Conservation (phyloP, 2,888 invertebrate genomes). For the Eupsilia transversa region DNA sequence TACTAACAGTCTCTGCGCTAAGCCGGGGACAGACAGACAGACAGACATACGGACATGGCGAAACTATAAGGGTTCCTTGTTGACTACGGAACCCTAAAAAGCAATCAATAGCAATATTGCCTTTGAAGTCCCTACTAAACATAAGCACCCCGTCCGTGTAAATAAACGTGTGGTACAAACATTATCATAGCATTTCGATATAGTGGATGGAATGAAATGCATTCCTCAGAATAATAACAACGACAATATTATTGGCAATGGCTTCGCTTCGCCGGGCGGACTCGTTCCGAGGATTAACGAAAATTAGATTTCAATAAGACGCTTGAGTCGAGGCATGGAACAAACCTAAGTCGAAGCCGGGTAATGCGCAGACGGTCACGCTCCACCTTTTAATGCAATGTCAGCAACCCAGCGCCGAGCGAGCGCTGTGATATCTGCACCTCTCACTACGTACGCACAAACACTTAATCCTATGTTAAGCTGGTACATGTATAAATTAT, state of each 20-base stretch:
- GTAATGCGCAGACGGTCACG: constrained; percentile 86
- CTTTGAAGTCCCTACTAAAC: constrained; percentile 4
- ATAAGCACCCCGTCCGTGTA: constrained; percentile 13
- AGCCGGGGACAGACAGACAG: too few species aligned
- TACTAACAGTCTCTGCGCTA: too few species aligned
- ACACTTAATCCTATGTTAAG: constrained; percentile 57
- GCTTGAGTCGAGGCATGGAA: constrained; percentile 84
- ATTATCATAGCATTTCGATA: constrained; percentile 67
- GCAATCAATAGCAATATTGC: constrained; percentile 12
- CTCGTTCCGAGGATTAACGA: constrained; percentile 87
- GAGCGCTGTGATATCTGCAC: constrained; percentile 55
- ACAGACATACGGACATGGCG: too few species aligned
- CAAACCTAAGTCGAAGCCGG: constrained; percentile 85
- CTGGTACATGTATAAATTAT: constrained; percentile 62
- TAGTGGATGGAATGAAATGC: constrained; percentile 70
- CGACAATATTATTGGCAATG: constrained; percentile 82
- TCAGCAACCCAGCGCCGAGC: constrained; percentile 74
- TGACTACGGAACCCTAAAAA: too few species aligned
- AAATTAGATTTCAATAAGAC: constrained; percentile 90
- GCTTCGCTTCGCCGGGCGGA: constrained; percentile 74
- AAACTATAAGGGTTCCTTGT: too few species aligned
- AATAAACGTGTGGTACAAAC: constrained; percentile 34
- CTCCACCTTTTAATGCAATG: constrained; percentile 84
- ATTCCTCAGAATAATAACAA: constrained; percentile 77
- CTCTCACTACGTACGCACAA: constrained; percentile 58